Evolutionary conservation across 92 coral and sea anemone genomes (phyloP).

Genomic region (Phymanthus crucifer): DNA sequence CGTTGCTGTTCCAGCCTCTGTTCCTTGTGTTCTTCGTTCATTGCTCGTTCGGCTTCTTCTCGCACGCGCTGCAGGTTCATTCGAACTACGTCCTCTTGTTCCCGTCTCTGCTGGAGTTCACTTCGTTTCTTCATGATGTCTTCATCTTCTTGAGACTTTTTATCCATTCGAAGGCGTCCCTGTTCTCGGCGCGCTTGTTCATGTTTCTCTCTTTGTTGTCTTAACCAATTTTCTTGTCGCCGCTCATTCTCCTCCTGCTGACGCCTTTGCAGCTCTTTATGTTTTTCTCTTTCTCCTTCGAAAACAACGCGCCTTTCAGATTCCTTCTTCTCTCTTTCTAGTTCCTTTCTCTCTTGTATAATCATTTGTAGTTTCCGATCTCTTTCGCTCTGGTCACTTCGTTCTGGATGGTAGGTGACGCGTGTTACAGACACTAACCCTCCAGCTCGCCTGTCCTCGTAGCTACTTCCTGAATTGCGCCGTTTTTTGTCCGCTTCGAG

Average conservation of each 20-base stretch:
- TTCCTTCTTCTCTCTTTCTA: conserved; percentile 63
- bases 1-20: conserved; percentile 63
- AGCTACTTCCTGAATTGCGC: conserved; percentile 38
- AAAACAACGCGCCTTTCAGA: conserved; percentile 44
- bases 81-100: conserved; percentile 69
- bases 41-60: conserved; percentile 19
- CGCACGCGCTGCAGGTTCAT: conserved; percentile 19
- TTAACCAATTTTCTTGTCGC: conserved; percentile 56
- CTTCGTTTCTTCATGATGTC: conserved; percentile 52
- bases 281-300: conserved; percentile 76
- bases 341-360: conserved; percentile 42
- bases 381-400: conserved; percentile 66
- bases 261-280: conserved; percentile 60
- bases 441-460: conserved; percentile 53
- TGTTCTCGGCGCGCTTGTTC: conserved; percentile 46
- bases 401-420: conserved; percentile 77
- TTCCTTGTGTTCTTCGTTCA: conserved; percentile 65
- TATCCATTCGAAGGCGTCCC: conserved; percentile 50
- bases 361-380: conserved; percentile 64
- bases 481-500: conserved; percentile 70
- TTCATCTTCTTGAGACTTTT: conserved; percentile 74
- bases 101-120: conserved; percentile 70
- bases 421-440: conserved; percentile 85
- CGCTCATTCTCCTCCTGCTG: conserved; percentile 38
- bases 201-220: conserved; percentile 48